Evolutionary conservation across 2,113 vertebrate genomes (phyloP).

Genomic region (Sceloporus undulatus): DNA sequence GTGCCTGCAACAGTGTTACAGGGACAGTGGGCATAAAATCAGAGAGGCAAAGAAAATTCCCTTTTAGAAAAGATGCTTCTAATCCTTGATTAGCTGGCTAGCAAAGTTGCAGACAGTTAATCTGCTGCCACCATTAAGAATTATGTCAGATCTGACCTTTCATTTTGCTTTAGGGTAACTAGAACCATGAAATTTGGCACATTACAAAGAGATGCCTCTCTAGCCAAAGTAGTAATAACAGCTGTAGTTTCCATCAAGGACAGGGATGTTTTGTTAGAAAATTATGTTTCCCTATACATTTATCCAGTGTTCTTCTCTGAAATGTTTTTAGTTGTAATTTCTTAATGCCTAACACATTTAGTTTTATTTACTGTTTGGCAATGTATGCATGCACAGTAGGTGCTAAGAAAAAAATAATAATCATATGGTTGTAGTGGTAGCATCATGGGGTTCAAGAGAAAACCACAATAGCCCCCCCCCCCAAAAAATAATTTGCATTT

Average conservation of each 20-base stretch:
- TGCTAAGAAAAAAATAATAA: conserved; percentile 5
- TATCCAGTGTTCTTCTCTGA: neutral
- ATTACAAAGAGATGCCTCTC: neutral
- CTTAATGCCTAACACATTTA: neutral
- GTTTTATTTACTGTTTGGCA: neutral
- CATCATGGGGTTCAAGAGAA: neutral
- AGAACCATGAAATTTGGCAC: conserved; percentile 27
- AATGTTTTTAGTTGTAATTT: neutral
- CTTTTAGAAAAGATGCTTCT: conserved; percentile 40
- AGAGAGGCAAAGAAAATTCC: conserved; percentile 41
- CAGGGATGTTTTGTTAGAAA: conserved; percentile 11
- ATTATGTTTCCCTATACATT: conserved; percentile 8
- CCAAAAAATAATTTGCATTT: neutral
- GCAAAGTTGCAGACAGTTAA: conserved; percentile 38
- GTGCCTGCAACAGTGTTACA: neutral
- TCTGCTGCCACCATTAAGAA: conserved; percentile 39
- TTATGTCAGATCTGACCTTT: conserved; percentile 43
- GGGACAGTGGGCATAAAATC: conserved; percentile 13
- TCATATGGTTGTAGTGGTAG: neutral
- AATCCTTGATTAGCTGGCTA: conserved; percentile 51
- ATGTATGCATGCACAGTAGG: neutral
- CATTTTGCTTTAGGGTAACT: conserved; percentile 34
- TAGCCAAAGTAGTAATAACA: conserved; percentile 4
- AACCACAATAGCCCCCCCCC: neutral
- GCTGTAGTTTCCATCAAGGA: neutral